Percentiles rank a stretch among this genome's conserved stretches.
These are phyloP conservation scores for Bos taurus DNA, from an alignment of 2,113 vertebrate genomes.

Conservation along the genomic window ARS-UCD2.0 NC_037336.1:10553501-10554000, in stretches of 20 bases:
- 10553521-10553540: slow-evolving; percentile 40
- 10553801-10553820: not conserved
- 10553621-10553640: not conserved
- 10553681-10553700: not conserved
- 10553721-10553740: slow-evolving; percentile 8
- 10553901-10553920: too few relatives aligned
- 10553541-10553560: slow-evolving; percentile 33
- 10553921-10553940: too few relatives aligned
- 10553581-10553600: not conserved
- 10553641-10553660: not conserved
- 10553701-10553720: not conserved
- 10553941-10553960: too few relatives aligned
- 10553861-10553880: too few relatives aligned
- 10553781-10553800: not conserved
- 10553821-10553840: not conserved
- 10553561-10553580: slow-evolving; percentile 1
- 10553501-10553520: slow-evolving; percentile 56
- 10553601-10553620: slow-evolving; percentile 25
- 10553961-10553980: too few relatives aligned
- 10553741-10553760: not conserved
- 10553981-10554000: too few relatives aligned
- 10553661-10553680: not conserved
- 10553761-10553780: not conserved
- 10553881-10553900: too few relatives aligned
- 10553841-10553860: too few relatives aligned